These are phyloP conservation scores for Mnemiopsis leidyi DNA, from an alignment of 37 sponge, comb jelly and placozoan species.

Conservation along the genomic window DNA sequence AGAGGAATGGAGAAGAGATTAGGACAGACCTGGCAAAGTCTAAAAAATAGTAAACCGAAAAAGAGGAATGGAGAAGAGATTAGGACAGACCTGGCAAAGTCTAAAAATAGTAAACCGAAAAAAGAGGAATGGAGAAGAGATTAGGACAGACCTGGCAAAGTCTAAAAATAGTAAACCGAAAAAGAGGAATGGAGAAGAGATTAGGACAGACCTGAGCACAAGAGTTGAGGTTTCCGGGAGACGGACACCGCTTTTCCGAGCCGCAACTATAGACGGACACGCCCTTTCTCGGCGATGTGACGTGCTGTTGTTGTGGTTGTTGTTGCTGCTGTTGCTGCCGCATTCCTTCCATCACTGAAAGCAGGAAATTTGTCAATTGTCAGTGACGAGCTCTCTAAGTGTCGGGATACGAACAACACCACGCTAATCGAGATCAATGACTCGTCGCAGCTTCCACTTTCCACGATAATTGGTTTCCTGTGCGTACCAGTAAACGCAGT, in stretches of 20 bases:
- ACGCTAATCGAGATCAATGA: background rate
- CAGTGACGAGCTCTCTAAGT: background rate
- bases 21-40: no score
- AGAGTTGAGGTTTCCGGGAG: constrained; percentile 6
- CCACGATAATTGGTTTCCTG: background rate
- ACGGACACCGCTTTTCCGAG: background rate
- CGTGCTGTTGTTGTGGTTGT: background rate
- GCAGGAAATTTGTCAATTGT: background rate
- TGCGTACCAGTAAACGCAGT: background rate
- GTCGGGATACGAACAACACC: background rate
- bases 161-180: no score
- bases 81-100: no score
- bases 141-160: no score
- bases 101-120: no score
- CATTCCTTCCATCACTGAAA: background rate
- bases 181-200: no score
- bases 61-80: no score
- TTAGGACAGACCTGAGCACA: constrained; percentile 21
- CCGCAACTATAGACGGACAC: background rate
- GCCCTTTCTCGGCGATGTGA: constrained; percentile 4
- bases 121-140: no score
- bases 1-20: no score
- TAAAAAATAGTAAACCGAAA: no score
- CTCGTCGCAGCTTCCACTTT: background rate
- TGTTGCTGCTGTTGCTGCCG: constrained; percentile 39